These are phyloP conservation scores for Kradibia gibbosae DNA, from an alignment of 1,140 invertebrate genomes.

Conservation along the genomic window DNA sequence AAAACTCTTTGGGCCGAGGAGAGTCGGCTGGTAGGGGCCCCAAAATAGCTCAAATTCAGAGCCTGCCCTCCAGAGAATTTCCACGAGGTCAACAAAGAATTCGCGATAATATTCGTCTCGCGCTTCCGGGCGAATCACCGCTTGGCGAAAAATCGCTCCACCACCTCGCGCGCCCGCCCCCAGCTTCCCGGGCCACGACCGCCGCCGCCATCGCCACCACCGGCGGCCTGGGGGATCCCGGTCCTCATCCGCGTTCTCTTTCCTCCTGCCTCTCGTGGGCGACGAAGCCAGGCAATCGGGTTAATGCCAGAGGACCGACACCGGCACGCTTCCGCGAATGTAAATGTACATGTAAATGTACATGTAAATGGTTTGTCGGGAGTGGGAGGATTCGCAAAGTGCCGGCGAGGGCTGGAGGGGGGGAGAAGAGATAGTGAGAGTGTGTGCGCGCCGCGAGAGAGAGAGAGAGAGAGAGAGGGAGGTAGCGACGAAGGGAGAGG, in stretches of 20 bases:
- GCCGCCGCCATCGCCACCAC: no score
- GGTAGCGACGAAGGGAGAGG: no score
- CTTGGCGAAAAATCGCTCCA: not conserved
- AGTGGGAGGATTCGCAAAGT: no score
- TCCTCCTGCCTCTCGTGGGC: not conserved
- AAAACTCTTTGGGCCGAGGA: not conserved
- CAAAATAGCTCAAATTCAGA: not conserved
- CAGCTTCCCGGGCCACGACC: no score
- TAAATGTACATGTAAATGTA: constrained; percentile 32
- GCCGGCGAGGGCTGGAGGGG: no score
- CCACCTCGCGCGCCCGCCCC: no score
- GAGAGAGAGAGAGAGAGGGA: no score
- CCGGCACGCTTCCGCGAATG: constrained; percentile 31
- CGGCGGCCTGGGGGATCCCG: no score
- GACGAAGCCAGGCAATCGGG: not conserved
- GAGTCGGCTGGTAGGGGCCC: no score
- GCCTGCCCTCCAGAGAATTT: not conserved
- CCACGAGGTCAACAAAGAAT: not conserved
- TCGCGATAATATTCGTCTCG: not conserved
- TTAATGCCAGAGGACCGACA: not conserved
- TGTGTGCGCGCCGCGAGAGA: no score
- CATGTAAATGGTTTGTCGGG: constrained; percentile 45
- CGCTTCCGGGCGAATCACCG: not conserved
- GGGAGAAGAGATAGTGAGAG: no score
- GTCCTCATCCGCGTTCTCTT: not conserved